phyloP scores from a whole-genome alignment of 2,797 vertebrate species.

The Cottoperca gobio region DNA sequence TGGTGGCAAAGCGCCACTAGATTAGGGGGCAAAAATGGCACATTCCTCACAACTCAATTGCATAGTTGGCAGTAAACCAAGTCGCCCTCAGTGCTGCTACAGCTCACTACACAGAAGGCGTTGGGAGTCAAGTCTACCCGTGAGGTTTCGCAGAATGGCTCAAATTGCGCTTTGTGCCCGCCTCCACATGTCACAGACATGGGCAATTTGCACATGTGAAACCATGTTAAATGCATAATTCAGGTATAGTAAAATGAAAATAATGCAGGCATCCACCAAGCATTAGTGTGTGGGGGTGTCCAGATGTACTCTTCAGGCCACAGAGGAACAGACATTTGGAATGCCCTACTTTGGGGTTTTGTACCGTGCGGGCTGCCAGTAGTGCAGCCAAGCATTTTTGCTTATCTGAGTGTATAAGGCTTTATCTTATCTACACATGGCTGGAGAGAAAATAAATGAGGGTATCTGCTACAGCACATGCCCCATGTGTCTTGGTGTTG shows the following conservation, averaged over 20 bases:
- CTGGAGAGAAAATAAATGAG: conserved; percentile 66
- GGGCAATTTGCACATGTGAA: conserved; percentile 60
- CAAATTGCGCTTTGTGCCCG: conserved; percentile 53
- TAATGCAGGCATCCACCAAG: conserved; percentile 56
- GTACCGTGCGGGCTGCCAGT: conserved; percentile 33
- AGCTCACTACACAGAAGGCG: conserved; percentile 33
- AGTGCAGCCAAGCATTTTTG: conserved; percentile 60
- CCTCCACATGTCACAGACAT: conserved; percentile 69
- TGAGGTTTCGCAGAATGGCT: conserved; percentile 59
- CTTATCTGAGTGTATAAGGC: conserved; percentile 56
- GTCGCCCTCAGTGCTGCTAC: conserved; percentile 39
- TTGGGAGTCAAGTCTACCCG: conserved; percentile 55
- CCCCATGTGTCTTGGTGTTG: conserved; percentile 42
- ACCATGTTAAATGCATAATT: conserved; percentile 67
- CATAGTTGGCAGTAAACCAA: conserved; percentile 65
- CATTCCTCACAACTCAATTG: conserved; percentile 62
- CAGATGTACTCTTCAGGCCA: conserved; percentile 64
- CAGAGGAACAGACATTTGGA: conserved; percentile 53
- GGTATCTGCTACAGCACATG: conserved; percentile 37
- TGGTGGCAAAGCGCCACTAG: conserved; percentile 47
- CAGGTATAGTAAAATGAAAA: conserved; percentile 66
- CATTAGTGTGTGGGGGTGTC: conserved; percentile 46
- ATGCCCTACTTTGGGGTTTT: conserved; percentile 72
- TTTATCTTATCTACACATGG: conserved; percentile 73
- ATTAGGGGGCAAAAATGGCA: conserved; percentile 54